Percentiles rank a stretch among this genome's conserved stretches.
Evolutionary conservation across 2,888 invertebrate genomes (phyloP).

Genomic region (Limenitis camilla): DNA sequence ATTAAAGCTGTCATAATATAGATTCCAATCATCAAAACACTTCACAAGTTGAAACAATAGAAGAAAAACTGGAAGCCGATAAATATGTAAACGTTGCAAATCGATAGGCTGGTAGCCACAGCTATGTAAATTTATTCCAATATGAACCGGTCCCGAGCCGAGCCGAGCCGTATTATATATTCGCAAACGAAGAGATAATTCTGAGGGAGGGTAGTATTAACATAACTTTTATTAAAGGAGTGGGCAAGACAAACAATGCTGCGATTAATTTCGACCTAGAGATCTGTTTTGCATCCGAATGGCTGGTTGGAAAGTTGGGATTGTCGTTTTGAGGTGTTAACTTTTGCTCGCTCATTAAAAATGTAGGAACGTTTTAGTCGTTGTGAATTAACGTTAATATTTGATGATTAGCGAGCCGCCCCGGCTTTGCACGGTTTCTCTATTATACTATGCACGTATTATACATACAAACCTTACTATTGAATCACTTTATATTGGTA

Average conservation of each 20-base stretch:
- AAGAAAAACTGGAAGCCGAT: constrained; percentile 33
- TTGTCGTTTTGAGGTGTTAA: background rate
- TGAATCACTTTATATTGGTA: too few species aligned
- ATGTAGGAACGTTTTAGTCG: too few species aligned
- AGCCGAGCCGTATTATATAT: constrained; percentile 71
- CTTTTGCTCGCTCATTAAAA: too few species aligned
- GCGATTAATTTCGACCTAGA: constrained; percentile 64
- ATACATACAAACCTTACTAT: too few species aligned
- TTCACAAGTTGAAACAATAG: constrained; percentile 1
- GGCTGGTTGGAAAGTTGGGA: constrained; percentile 25
- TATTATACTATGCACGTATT: too few species aligned
- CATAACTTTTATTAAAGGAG: constrained; percentile 74
- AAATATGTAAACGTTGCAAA: constrained; percentile 52
- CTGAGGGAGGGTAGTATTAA: constrained; percentile 63
- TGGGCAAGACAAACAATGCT: constrained; percentile 66
- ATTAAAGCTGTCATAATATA: too few species aligned
- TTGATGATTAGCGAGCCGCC: too few species aligned
- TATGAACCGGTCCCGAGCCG: constrained; percentile 62
- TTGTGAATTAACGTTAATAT: too few species aligned
- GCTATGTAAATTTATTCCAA: constrained; percentile 74
- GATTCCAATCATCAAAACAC: background rate
- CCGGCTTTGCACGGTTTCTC: too few species aligned
- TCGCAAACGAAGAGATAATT: constrained; percentile 73
- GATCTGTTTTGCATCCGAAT: constrained; percentile 67
- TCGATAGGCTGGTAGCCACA: constrained; percentile 39